These are phyloP conservation scores for Premnoplex brunnescens DNA, from an alignment of 2,797 vertebrate species.

Conservation along the genomic window DNA sequence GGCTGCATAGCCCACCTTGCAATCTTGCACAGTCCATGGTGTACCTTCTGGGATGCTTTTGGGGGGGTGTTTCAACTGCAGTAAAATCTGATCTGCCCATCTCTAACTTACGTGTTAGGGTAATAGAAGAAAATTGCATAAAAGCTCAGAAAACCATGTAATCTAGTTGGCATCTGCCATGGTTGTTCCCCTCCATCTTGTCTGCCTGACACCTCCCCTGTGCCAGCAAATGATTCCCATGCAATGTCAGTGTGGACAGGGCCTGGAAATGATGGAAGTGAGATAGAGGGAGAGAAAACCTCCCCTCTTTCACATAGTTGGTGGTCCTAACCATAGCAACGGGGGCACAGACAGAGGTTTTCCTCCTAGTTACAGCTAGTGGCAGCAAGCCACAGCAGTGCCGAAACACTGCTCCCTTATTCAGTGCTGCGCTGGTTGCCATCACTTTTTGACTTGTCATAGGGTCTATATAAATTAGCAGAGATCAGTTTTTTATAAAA, in stretches of 20 bases:
- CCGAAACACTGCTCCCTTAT: neutral
- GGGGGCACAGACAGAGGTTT: neutral
- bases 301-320: neutral
- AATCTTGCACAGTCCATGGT: accelerated
- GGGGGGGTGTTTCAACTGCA: neutral
- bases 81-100: neutral
- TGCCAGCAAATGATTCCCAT: neutral
- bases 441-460: neutral
- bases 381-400: neutral
- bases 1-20: neutral
- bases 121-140: neutral
- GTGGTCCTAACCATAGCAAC: neutral
- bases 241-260: neutral
- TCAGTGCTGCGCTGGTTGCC: neutral
- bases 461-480: neutral
- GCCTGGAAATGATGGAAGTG: neutral
- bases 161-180: neutral
- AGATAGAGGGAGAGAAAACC: neutral
- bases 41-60: neutral
- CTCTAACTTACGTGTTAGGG: neutral
- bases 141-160: neutral
- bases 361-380: neutral
- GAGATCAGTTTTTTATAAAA: neutral
- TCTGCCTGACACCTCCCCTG: neutral
- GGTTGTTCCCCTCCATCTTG: neutral